A percentile compares a stretch with the other conserved stretches of the same genome.
phyloP scores from a whole-genome alignment of 2,888 invertebrate species.

The Luperina testacea region DNA sequence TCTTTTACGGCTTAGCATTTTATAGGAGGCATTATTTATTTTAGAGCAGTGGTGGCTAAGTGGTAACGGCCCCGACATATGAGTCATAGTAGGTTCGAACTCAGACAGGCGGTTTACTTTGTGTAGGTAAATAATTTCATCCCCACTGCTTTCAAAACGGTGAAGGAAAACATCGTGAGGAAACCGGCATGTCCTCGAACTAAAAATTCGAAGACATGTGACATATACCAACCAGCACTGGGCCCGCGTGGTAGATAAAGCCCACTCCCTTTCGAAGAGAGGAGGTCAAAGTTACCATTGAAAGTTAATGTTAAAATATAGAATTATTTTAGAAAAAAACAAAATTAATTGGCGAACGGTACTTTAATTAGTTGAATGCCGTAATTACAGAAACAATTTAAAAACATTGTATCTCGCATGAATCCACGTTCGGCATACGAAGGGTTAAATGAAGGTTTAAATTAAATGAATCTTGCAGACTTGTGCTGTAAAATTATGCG shows the following conservation, averaged over 20 bases:
- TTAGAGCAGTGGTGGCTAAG: neutral
- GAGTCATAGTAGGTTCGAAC: neutral
- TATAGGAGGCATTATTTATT: slow-evolving; percentile 11
- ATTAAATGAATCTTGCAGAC: neutral
- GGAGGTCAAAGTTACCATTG: neutral
- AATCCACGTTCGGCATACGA: neutral
- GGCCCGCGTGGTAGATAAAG: neutral
- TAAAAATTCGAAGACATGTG: neutral
- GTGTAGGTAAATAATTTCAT: neutral
- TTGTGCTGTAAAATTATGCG: neutral
- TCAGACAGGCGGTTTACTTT: neutral
- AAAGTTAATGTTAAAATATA: neutral
- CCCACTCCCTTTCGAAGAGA: neutral
- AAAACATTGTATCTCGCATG: neutral
- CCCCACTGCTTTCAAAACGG: neutral
- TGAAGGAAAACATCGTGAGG: neutral
- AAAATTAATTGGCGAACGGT: neutral
- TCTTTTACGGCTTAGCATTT: slow-evolving; percentile 22
- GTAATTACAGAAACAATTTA: neutral
- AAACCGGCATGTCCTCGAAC: neutral
- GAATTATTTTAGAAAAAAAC: neutral
- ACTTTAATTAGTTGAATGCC: neutral
- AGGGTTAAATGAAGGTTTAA: neutral
- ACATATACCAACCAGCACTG: neutral
- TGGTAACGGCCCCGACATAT: neutral